Evolutionary conservation across 2,888 invertebrate genomes (phyloP).

Genomic region (Meliscaeva auricollis): DNA sequence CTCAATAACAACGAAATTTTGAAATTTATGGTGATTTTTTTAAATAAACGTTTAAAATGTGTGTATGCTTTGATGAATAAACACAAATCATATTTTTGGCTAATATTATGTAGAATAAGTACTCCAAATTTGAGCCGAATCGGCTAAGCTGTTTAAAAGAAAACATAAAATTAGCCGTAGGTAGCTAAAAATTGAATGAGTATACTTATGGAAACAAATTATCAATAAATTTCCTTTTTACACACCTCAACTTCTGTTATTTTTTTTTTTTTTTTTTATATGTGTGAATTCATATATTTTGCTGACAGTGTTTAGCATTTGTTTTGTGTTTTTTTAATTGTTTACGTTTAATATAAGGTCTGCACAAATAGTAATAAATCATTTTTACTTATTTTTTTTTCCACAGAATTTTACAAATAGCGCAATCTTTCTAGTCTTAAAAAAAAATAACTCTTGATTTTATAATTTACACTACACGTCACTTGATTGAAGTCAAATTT

Average conservation of each 20-base stretch:
- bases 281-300: background rate
- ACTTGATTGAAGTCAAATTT: background rate
- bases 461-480: background rate
- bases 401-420: background rate
- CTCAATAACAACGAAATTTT: too few species aligned
- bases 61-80: too few species aligned
- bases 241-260: background rate
- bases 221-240: too few species aligned
- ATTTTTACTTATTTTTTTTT: constrained; percentile 9
- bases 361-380: constrained; percentile 29
- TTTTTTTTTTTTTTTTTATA: background rate
- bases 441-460: background rate
- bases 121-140: too few species aligned
- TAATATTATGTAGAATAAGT: too few species aligned
- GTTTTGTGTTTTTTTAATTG: constrained; percentile 3
- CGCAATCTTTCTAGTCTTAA: background rate
- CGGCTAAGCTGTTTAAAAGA: too few species aligned
- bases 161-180: too few species aligned
- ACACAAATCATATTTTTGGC: too few species aligned
- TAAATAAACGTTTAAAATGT: too few species aligned
- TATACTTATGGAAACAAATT: too few species aligned
- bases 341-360: constrained; percentile 15
- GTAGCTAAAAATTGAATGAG: too few species aligned
- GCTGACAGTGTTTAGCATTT: constrained; percentile 22
- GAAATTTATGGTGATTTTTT: too few species aligned